phyloP scores from a whole-genome alignment of 2,113 vertebrate genomes.

The Paraplagusia blochii region DNA sequence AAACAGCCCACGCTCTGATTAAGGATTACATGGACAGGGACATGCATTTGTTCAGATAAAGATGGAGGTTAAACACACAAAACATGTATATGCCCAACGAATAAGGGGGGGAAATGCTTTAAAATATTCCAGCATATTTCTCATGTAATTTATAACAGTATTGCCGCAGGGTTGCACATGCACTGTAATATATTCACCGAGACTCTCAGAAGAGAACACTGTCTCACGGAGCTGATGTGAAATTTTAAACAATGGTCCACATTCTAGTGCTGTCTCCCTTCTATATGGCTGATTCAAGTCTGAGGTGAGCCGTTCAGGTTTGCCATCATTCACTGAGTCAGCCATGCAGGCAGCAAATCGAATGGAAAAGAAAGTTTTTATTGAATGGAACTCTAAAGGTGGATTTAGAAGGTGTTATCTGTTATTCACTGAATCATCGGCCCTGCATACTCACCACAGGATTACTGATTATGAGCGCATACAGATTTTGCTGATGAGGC shows the following conservation, averaged over 20 bases:
- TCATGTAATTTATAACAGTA: too few relatives aligned
- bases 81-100: neutral
- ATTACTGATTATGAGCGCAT: constrained; percentile 14
- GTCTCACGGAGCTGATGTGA: constrained; percentile 20
- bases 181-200: neutral
- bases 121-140: too few relatives aligned
- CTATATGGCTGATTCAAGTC: constrained; percentile 27
- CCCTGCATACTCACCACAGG: constrained; percentile 9
- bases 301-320: constrained; percentile 15
- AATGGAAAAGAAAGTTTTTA: constrained; percentile 19
- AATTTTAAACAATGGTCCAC: constrained; percentile 30
- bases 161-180: neutral
- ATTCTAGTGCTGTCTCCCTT: neutral
- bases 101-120: too few relatives aligned
- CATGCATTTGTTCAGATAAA: too few relatives aligned
- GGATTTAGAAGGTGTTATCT: constrained; percentile 44
- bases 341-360: constrained; percentile 36
- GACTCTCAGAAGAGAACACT: constrained; percentile 1
- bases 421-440: constrained; percentile 26
- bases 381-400: constrained; percentile 17
- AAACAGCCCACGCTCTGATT: too few relatives aligned
- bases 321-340: constrained; percentile 18
- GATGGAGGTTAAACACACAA: neutral
- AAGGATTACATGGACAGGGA: too few relatives aligned
- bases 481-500: constrained; percentile 12